phyloP scores from a whole-genome alignment of 2,113 vertebrate genomes.

The Cololabis saira region DNA sequence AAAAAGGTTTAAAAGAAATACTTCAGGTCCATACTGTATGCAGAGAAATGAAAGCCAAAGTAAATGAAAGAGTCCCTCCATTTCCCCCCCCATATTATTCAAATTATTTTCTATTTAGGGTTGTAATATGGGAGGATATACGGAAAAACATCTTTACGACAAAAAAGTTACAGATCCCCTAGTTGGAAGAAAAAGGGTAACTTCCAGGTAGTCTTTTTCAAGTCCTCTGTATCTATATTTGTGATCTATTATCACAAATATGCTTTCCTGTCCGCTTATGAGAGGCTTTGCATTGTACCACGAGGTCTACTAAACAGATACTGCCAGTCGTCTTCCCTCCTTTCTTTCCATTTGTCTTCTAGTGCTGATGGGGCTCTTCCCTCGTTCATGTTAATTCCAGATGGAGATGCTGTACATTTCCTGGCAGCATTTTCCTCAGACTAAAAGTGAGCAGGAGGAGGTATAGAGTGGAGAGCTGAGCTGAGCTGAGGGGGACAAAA shows the following conservation, averaged over 20 bases:
- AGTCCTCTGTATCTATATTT: constrained; percentile 8
- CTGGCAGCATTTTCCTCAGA: constrained; percentile 74
- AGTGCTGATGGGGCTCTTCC: constrained; percentile 59
- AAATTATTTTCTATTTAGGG: no score
- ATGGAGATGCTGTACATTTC: constrained; percentile 80
- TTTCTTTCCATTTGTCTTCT: constrained; percentile 52
- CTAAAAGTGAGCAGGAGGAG: constrained; percentile 57
- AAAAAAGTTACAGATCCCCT: no score
- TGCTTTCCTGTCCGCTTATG: constrained; percentile 21
- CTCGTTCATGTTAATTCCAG: constrained; percentile 81
- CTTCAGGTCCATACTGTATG: no score
- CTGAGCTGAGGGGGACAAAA: constrained; percentile 47
- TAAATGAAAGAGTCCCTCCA: no score
- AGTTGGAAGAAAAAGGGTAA: no score
- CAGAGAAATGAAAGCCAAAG: no score
- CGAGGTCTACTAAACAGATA: neutral
- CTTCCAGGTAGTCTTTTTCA: constrained; percentile 5
- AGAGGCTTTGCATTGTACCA: constrained; percentile 30
- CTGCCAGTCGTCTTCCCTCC: constrained; percentile 34
- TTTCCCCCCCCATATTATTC: no score
- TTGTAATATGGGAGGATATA: no score
- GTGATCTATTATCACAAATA: constrained; percentile 29
- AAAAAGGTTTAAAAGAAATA: no score
- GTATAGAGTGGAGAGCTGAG: constrained; percentile 47
- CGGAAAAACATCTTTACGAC: no score